A percentile compares a stretch with the other conserved stretches of the same genome.
These are phyloP conservation scores for Ascidia mentula DNA, from an alignment of 23 tunicate genomes.

Conservation along the genomic window DNA sequence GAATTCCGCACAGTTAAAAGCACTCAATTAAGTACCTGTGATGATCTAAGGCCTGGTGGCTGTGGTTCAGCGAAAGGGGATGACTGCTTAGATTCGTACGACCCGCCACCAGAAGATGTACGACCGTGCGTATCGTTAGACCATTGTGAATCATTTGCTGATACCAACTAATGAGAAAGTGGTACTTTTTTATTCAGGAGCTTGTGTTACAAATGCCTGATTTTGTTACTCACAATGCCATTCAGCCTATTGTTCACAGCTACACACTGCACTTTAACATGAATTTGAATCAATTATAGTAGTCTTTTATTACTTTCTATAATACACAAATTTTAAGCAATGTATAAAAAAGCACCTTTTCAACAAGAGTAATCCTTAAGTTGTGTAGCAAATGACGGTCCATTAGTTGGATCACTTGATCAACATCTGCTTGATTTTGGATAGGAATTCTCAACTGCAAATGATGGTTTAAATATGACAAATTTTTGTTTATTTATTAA, in stretches of 20 bases:
- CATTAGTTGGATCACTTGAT: constrained; percentile 66
- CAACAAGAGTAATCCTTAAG: constrained; percentile 49
- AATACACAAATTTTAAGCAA: too few relatives aligned
- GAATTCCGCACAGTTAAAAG: not conserved
- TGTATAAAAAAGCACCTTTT: too few relatives aligned
- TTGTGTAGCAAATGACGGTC: constrained; percentile 55
- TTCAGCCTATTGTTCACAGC: too few relatives aligned
- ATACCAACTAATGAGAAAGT: not conserved
- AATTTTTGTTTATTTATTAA: too few relatives aligned
- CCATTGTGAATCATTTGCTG: not conserved
- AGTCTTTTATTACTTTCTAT: too few relatives aligned
- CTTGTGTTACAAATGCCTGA: too few relatives aligned
- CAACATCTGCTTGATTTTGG: constrained; percentile 71
- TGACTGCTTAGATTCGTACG: constrained; percentile 28
- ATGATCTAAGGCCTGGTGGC: constrained; percentile 13
- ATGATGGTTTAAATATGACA: not conserved
- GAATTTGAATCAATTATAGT: too few relatives aligned
- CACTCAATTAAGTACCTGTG: not conserved
- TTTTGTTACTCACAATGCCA: too few relatives aligned
- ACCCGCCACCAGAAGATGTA: constrained; percentile 8
- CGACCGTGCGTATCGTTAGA: not conserved
- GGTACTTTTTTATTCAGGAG: too few relatives aligned
- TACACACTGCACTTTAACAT: too few relatives aligned
- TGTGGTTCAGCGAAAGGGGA: constrained; percentile 76
- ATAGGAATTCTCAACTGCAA: constrained; percentile 65